Evolutionary conservation across 2,113 vertebrate species (phyloP), one percentile per base, ranked within the genome.

Genomic region (Vanacampus margaritifer): DNA sequence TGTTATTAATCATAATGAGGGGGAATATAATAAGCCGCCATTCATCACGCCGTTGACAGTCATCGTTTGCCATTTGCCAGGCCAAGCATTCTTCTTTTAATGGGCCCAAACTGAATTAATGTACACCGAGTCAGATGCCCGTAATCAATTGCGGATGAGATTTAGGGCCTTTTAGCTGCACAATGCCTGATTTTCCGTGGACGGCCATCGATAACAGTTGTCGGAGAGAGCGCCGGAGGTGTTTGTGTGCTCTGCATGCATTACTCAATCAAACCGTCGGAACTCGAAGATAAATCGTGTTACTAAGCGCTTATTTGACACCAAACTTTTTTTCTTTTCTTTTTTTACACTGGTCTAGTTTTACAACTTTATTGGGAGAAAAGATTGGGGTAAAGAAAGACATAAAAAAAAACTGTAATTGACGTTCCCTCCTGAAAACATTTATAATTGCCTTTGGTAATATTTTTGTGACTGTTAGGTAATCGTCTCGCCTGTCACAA

Each of bases 1-100:
- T 79, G 86, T 90, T 91, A 91, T 91, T 91, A 90, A 92, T 92
- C 90, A 90, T 91, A 91, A 92, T 90, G 88, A 91, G 26, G 83
- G 81, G 84, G 80, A 83, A 85, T 79, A 84, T 89, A 90, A 90
- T 91, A 90, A 89, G 86, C 83, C 76, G 62, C 83, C 86, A 87
- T 90, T 83, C 75, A 91, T 92, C 89, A 90, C 73, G 72, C 65
- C 5, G 77, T 74, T 88, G 89, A 89, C 87, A 89, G 80, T 86
- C 74, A 57, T 81, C 84, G 81, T 87, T 87, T 80, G 76, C 83
- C 83, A 87, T 89, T 88, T 92, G 88, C 87, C 82, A 86, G 84
- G 83, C 79, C 79, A 74, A 88, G 87, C 88, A 87, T 89, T 86
- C 82, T 88, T 85, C 81, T 88, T 86, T 87, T 48, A 90, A 86